These are phyloP conservation scores for Lysiphlebus fabarum DNA, from an alignment of 1,140 invertebrate genomes.

Conservation along the genomic window DNA sequence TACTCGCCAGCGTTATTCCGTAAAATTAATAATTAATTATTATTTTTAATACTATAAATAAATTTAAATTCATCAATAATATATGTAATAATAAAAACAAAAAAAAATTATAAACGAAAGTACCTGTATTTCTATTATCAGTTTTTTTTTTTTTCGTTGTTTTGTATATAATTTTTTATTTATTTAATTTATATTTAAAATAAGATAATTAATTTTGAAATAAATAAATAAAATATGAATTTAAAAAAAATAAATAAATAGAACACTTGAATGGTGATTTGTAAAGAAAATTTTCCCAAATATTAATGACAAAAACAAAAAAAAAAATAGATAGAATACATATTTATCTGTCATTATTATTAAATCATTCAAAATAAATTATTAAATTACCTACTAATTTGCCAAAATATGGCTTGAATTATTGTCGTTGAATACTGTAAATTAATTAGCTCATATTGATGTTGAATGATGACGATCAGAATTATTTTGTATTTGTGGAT, in stretches of 20 bases:
- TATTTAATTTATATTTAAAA: too few species aligned
- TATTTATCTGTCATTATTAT: background rate
- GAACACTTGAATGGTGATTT: constrained; percentile 31
- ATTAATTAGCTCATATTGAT: constrained; percentile 45
- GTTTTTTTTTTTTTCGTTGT: too few species aligned
- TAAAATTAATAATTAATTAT: too few species aligned
- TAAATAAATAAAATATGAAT: constrained; percentile 17
- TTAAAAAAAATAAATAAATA: constrained; percentile 24
- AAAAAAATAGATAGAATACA: background rate
- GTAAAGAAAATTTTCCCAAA: constrained; percentile 14
- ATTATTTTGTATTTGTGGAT: constrained; percentile 37
- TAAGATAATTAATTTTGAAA: too few species aligned
- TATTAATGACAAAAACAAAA: background rate
- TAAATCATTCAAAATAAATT: too few species aligned
- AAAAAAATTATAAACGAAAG: too few species aligned
- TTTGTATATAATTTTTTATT: too few species aligned
- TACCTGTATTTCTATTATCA: too few species aligned
- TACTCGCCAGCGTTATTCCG: too few species aligned
- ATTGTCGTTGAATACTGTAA: constrained; percentile 23
- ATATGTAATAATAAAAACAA: too few species aligned
- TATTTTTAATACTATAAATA: too few species aligned
- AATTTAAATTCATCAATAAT: too few species aligned
- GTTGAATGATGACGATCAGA: constrained; percentile 44
- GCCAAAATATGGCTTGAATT: constrained; percentile 14
- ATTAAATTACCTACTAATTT: background rate